Evolutionary conservation across 2,888 invertebrate genomes (phyloP), one percentile per base, ranked within the genome.

Genomic region (Mongoloraphidia duomilia): DNA sequence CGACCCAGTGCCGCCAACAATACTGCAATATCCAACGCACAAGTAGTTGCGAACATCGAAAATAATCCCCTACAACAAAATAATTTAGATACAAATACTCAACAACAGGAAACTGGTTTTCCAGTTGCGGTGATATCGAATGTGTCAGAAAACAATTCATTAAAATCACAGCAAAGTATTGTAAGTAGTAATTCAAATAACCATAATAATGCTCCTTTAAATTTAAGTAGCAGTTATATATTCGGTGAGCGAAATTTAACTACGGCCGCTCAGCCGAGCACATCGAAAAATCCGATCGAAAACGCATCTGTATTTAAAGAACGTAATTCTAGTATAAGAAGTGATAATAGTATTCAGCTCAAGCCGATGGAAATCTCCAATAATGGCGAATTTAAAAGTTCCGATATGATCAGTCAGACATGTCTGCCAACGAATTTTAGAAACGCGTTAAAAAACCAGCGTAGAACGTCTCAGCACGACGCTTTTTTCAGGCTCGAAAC

Each of bases 41-140:
- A 75, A 62, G 74, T 79, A 62, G 74, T 80, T 10, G 81, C 82
- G 39, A 80, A 79, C 63, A 79, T 80, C 54, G 82, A 82, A 57
- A 71, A 70, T 49, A 73, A 73, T 60, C 69, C 72, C 10, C 43
- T 34, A 39, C 47, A 14, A 17, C 41, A 36, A 44, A 36, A 26
- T 26, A 26, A 33, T 46, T 17, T 14, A 9, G 46, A 38, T n/a
- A 46, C 9, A 11, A 46, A 17, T 11, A 9, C 46, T 12, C 9
- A 35, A 12, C 34, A 46, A n/a, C 44, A 36, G 2, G 36, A 36
- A 13, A 38, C 33, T 33, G 36, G 14, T 33, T 46, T n/a, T 17
- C 40, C 35, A n/a, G 13, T 46, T 26, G 46, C 46, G 11, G 17
- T 46, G 26, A 46, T 46, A 26, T 12, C 46, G 34, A 39, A 46